Conservation (phyloP, 2,888 invertebrate genomes). For the Stegana nigrithorax region DNA sequence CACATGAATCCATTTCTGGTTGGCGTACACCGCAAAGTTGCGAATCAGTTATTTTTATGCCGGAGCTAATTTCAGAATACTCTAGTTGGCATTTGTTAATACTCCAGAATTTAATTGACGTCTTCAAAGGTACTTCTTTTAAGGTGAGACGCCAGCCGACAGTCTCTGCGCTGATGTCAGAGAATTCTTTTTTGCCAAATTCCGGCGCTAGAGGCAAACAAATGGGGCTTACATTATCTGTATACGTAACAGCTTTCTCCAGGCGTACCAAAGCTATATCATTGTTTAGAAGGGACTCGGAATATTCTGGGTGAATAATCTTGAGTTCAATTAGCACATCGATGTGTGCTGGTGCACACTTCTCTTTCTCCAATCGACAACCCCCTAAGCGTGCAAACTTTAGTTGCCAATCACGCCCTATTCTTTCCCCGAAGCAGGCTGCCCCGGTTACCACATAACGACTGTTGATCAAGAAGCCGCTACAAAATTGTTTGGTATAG, state of each 20-base stretch:
- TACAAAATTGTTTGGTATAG: conserved; percentile 79
- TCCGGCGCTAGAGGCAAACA: conserved; percentile 71
- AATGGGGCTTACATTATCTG: conserved; percentile 72
- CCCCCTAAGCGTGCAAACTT: conserved; percentile 64
- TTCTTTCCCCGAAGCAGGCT: conserved; percentile 77
- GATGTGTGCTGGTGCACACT: conserved; percentile 73
- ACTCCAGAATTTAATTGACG: conserved; percentile 69
- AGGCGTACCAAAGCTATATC: conserved; percentile 81
- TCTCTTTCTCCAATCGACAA: conserved; percentile 61
- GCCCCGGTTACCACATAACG: conserved; percentile 81
- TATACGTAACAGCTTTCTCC: conserved; percentile 70
- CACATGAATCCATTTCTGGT: conserved; percentile 70
- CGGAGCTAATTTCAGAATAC: conserved; percentile 70
- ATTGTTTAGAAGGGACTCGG: no score
- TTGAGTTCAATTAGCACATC: conserved; percentile 74
- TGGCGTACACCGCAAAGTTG: conserved; percentile 74
- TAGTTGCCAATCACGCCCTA: conserved; percentile 73
- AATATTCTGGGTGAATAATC: no score
- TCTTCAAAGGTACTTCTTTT: conserved; percentile 71
- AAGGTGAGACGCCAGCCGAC: conserved; percentile 74
- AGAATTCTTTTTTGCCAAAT: conserved; percentile 61
- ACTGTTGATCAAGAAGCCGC: conserved; percentile 75
- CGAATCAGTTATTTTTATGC: conserved; percentile 64
- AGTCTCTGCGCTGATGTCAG: conserved; percentile 68
- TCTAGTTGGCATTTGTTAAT: conserved; percentile 69